Evolutionary conservation across 2,113 vertebrate species (phyloP).

Genomic region (Hypocryptadius cinnamomeus): DNA sequence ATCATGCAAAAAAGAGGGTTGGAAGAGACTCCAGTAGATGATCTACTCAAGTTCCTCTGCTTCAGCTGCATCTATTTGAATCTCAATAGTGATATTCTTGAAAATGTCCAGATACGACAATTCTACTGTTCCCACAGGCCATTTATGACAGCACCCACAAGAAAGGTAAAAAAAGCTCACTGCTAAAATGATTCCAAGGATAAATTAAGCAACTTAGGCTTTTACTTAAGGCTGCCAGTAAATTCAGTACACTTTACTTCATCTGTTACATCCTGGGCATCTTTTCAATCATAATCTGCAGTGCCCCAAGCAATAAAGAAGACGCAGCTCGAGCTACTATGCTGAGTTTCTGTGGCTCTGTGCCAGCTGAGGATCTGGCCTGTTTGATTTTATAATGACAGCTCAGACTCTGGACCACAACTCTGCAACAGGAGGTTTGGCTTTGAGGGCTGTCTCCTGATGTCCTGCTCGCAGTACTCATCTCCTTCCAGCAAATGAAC

Average conservation of each 20-base stretch:
- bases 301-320: neutral
- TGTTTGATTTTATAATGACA: neutral
- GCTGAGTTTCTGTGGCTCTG: neutral
- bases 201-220: neutral
- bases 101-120: neutral
- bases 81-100: neutral
- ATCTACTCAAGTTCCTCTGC: neutral
- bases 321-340: neutral
- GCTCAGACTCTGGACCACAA: neutral
- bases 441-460: neutral
- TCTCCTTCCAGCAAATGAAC: neutral
- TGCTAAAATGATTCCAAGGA: neutral
- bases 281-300: neutral
- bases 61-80: neutral
- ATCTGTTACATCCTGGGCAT: neutral
- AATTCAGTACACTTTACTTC: neutral
- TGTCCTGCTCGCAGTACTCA: neutral
- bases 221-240: neutral
- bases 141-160: neutral
- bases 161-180: slow-evolving; percentile 6
- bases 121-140: neutral
- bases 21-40: neutral
- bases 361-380: neutral
- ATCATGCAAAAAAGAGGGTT: neutral
- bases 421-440: neutral